These are phyloP conservation scores for Sinocyclocheilus anophthalmus DNA, from an alignment of 2,113 vertebrate species.

Conservation along the genomic window DNA sequence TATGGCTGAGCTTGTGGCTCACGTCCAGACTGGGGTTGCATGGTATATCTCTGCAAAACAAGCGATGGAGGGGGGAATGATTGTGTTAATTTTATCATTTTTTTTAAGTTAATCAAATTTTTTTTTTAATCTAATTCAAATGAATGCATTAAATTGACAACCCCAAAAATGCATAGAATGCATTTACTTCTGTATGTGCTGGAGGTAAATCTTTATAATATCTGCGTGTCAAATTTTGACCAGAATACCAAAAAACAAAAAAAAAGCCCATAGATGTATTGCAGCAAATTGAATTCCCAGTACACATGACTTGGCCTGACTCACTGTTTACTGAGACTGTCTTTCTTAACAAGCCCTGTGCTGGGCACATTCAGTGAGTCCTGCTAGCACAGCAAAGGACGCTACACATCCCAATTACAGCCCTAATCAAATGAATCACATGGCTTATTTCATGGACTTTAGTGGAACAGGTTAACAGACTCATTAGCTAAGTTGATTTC, in stretches of 20 bases:
- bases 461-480: conserved; percentile 15
- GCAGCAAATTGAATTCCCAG: conserved; percentile 31
- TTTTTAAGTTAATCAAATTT: neutral
- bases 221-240: neutral
- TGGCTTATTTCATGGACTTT: conserved; percentile 7
- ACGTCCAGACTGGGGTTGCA: neutral
- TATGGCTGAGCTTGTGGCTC: neutral
- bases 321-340: conserved; percentile 2
- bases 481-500: conserved; percentile 28
- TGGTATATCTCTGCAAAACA: neutral
- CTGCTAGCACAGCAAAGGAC: neutral
- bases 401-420: conserved; percentile 8
- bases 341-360: conserved; percentile 23
- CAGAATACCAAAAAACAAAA: neutral
- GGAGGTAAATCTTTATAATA: neutral
- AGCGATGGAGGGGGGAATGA: neutral
- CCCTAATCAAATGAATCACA: conserved; percentile 34
- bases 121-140: neutral
- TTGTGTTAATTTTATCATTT: neutral
- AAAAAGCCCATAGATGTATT: neutral
- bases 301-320: conserved; percentile 41
- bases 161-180: neutral
- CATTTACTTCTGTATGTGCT: neutral
- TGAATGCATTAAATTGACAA: neutral
- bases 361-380: conserved; percentile 2